Base-by-base conservation (phyloP, 2,888 invertebrate species). In the Calameuta idolon region DNA sequence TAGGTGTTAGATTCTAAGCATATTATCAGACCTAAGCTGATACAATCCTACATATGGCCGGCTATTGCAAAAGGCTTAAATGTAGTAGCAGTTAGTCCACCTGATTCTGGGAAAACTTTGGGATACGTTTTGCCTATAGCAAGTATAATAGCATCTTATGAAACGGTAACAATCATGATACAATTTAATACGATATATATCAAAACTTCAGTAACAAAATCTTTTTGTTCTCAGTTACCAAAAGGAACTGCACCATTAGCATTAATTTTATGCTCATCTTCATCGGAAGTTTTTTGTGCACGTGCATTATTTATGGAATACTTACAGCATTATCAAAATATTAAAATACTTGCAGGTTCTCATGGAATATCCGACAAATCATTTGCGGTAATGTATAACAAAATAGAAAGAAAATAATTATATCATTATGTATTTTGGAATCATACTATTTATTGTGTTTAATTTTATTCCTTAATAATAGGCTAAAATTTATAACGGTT, bases 1-100 rank as follows among this genome's bases (percentile, higher is more conserved):
- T 11, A 73, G 74, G 84, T 74, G 1, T 84, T 94, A 1, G 87
- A 85, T 78, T 91, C 89, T 37, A 89, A 93, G 89, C 83, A 84
- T 0, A 86, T 93, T 0, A 88, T 87, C 5, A 87, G 87, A 1
- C 93, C 94, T 0, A 93, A 92, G 88, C 92, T 92, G 69, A 92
- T 96, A 40, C 96, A 97, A 86, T 93, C 94, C 0, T 94, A 95
- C 76, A 93, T 94, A 0, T 97, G 96, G 96, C 94, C 94, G 0
- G 94, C 94, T 3, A 92, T 96, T 73, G 91, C 94, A 71, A 92
- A 95, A 69, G 94, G 95, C 0, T 93, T 94, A 75, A 94, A 95
- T 81, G 91, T 95, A 1, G 93, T 95, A 76, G 93, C 95, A 80
- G 92, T 97, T 1, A 93, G 94, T 80, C 92, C 94, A 0, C 87